phyloP scores from a whole-genome alignment of 2,113 vertebrate species.

The Psilopsiagon aymara region DNA sequence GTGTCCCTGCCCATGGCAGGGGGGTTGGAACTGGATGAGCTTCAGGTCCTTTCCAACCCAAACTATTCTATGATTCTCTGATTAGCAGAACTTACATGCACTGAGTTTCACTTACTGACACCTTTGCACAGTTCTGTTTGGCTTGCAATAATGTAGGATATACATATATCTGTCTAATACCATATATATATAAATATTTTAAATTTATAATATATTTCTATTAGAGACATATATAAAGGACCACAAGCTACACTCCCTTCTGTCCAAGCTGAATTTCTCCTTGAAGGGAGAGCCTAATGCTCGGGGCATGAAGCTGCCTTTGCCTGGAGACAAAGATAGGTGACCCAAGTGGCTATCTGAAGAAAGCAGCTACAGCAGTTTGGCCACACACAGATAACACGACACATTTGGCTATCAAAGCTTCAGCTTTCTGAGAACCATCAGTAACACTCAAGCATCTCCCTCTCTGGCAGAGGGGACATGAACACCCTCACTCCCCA shows the following conservation, averaged over 20 bases:
- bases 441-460: background rate
- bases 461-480: background rate
- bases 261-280: background rate
- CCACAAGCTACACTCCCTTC: background rate
- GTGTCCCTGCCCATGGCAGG: too few species aligned
- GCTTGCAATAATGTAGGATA: background rate
- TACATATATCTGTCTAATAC: background rate
- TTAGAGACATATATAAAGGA: background rate
- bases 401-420: background rate
- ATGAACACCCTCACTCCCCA: rapidly evolving
- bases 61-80: background rate
- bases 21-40: too few species aligned
- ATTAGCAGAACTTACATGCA: background rate
- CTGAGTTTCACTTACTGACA: background rate
- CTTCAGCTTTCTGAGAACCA: background rate
- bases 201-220: background rate
- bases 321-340: background rate
- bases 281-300: background rate
- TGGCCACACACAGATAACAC: background rate
- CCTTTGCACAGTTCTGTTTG: background rate
- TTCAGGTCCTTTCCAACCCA: too few species aligned
- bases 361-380: background rate
- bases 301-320: background rate
- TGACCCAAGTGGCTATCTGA: background rate
- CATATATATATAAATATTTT: background rate